A percentile compares a stretch with the other conserved stretches of the same genome.
Conservation (phyloP, 1,140 invertebrate species). For the Drosophila guanche region DNA sequence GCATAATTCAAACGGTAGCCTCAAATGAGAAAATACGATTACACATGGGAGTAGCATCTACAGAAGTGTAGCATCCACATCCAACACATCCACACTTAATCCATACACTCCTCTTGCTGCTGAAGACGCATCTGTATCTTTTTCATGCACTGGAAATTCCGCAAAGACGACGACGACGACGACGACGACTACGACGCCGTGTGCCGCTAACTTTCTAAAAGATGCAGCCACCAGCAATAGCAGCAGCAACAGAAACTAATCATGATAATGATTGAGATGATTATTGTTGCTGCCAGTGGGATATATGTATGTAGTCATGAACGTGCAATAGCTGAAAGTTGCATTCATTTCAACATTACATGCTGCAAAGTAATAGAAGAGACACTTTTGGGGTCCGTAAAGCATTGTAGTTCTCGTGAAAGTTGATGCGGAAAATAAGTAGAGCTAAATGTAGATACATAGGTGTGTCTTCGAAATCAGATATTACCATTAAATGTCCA, state of each 20-base stretch:
- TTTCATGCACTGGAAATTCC: constrained; percentile 81
- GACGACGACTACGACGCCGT: constrained; percentile 40
- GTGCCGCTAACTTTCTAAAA: constrained; percentile 79
- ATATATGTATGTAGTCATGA: not conserved
- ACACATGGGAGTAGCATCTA: not conserved
- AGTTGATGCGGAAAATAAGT: too few relatives aligned
- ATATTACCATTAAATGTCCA: too few relatives aligned
- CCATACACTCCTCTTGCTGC: not conserved
- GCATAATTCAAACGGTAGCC: constrained; percentile 75
- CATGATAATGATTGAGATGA: constrained; percentile 60
- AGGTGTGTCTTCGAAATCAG: too few relatives aligned
- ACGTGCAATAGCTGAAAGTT: constrained; percentile 21
- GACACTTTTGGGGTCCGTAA: too few relatives aligned
- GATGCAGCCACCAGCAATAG: constrained; percentile 36
- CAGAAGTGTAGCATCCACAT: constrained; percentile 10
- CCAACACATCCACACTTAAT: constrained; percentile 8
- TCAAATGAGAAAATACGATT: constrained; percentile 52
- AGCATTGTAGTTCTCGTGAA: too few relatives aligned
- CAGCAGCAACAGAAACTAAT: constrained; percentile 44
- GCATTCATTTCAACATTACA: not conserved
- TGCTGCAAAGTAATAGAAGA: too few relatives aligned
- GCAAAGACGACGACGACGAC: constrained; percentile 33
- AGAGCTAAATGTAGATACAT: too few relatives aligned
- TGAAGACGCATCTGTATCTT: constrained; percentile 78
- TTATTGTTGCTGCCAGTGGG: constrained; percentile 31